Conservation (phyloP, 2,888 invertebrate genomes). For the Hybos culiciformis region DNA sequence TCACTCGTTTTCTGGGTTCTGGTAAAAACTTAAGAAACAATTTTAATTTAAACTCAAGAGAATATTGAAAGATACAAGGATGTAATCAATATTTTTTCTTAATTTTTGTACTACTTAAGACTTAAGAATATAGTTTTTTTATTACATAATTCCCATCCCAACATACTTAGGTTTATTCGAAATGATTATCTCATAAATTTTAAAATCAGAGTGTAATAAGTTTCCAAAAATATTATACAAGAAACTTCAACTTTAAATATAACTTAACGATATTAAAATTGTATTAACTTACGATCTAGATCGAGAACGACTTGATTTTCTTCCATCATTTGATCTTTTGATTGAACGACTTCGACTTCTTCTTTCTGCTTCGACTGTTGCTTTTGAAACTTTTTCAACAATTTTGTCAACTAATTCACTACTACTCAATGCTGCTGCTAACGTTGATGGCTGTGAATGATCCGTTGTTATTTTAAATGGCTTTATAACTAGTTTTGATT, state of each 20-base stretch:
- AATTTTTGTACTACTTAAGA: too few species aligned
- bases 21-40: background rate
- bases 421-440: slow-evolving; percentile 30
- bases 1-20: too few species aligned
- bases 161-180: too few species aligned
- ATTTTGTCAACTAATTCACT: slow-evolving; percentile 32
- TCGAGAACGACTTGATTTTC: slow-evolving; percentile 11
- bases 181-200: too few species aligned
- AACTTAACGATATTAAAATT: too few species aligned
- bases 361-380: slow-evolving; percentile 26
- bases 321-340: slow-evolving; percentile 19
- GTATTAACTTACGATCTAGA: slow-evolving; percentile 1
- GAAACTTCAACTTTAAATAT: too few species aligned
- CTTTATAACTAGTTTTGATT: slow-evolving; percentile 36
- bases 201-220: too few species aligned
- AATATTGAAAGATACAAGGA: too few species aligned
- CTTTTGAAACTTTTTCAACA: slow-evolving; percentile 32
- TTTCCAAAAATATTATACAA: too few species aligned
- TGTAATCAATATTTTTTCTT: too few species aligned
- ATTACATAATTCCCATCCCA: too few species aligned
- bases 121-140: too few species aligned
- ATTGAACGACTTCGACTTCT: slow-evolving; percentile 31
- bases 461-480: slow-evolving; percentile 36
- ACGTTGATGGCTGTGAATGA: slow-evolving; percentile 34
- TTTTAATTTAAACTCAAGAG: slow-evolving; percentile 19